Percentiles rank a stretch among this genome's conserved stretches.
phyloP scores from a whole-genome alignment of 1,140 invertebrate species.

The Tetramorium parvispinum region DNA sequence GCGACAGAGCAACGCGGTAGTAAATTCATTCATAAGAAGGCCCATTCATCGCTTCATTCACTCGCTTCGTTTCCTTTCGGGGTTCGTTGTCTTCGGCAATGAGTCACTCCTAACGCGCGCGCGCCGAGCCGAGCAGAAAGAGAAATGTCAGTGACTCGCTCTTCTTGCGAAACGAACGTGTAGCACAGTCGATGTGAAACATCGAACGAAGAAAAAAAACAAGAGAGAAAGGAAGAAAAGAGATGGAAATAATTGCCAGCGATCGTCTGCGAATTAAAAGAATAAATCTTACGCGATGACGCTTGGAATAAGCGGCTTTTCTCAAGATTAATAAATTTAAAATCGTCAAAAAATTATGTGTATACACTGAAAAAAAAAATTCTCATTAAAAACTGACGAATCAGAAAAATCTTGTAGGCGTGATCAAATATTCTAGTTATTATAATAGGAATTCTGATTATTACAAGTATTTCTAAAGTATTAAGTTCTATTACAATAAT shows the following conservation, averaged over 20 bases:
- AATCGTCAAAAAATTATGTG: not conserved
- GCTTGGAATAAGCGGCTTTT: not conserved
- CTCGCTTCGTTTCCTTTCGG: conserved; percentile 75
- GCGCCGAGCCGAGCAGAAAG: conserved; percentile 36
- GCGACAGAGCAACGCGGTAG: conserved; percentile 51
- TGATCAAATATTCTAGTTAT: no score
- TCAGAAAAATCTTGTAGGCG: no score
- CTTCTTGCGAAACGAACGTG: conserved; percentile 56
- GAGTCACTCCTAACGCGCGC: conserved; percentile 68
- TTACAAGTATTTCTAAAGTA: no score
- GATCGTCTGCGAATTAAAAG: not conserved
- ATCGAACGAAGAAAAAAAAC: not conserved
- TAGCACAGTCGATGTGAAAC: not conserved
- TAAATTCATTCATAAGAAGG: conserved; percentile 74
- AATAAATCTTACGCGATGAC: not conserved
- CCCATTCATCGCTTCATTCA: conserved; percentile 76
- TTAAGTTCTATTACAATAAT: no score
- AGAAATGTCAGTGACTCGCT: conserved; percentile 73
- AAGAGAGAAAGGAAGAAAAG: not conserved
- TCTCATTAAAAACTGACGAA: no score
- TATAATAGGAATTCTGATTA: no score
- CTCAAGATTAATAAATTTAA: not conserved
- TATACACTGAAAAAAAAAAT: not conserved
- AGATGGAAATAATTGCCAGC: not conserved
- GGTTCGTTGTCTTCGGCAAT: conserved; percentile 76